Evolutionary conservation across 2,113 vertebrate species (phyloP).

Genomic region (Eolophus roseicapilla): DNA sequence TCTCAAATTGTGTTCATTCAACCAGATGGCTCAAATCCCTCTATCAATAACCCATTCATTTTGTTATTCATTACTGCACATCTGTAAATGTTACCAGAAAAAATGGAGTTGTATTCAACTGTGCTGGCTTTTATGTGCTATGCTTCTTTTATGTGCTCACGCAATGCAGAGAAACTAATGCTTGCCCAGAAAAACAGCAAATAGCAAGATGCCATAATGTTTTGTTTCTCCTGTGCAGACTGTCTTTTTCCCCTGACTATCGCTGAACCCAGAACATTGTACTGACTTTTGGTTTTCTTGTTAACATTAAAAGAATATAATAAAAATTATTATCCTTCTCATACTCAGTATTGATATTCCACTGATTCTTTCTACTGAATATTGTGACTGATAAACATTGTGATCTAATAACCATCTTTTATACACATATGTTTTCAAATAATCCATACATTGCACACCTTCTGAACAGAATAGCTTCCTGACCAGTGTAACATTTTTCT

Average conservation of each 20-base stretch:
- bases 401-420: background rate
- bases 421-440: background rate
- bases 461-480: background rate
- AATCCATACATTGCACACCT: rapidly evolving
- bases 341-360: background rate
- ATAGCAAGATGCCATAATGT: background rate
- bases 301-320: background rate
- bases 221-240: background rate
- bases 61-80: background rate
- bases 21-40: background rate
- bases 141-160: background rate
- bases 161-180: rapidly evolving
- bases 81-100: background rate
- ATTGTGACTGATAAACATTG: background rate
- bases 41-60: background rate
- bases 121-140: background rate
- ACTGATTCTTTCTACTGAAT: background rate
- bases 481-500: background rate
- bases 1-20: background rate
- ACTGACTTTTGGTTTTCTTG: rapidly evolving
- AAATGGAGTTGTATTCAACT: background rate
- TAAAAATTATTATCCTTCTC: too few relatives aligned
- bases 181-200: background rate
- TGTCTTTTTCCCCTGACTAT: background rate
- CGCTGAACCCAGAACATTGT: background rate